Evolutionary conservation across 1,140 invertebrate genomes (phyloP).

Genomic region (Hypothenemus hampei): DNA sequence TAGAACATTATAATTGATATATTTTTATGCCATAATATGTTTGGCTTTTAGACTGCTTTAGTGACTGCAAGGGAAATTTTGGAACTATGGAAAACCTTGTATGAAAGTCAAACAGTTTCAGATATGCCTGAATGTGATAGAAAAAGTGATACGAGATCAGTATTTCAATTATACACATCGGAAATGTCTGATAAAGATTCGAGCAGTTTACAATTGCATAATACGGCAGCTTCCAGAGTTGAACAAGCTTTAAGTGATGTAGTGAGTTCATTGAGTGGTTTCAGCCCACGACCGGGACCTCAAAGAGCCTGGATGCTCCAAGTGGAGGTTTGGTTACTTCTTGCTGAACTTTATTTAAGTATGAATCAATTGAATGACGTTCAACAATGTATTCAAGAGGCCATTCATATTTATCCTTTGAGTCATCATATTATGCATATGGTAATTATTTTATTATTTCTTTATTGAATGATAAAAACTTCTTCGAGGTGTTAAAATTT

Average conservation of each 20-base stretch:
- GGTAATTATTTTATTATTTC: too few species aligned
- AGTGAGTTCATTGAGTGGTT: conserved; percentile 75
- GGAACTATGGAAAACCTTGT: conserved; percentile 76
- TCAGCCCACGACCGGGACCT: conserved; percentile 67
- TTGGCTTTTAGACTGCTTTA: conserved; percentile 53
- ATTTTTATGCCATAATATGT: background rate
- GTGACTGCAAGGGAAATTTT: conserved; percentile 85
- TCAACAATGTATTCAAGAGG: conserved; percentile 81
- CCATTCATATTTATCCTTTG: conserved; percentile 77
- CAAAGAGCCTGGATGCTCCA: conserved; percentile 73
- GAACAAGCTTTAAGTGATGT: conserved; percentile 90
- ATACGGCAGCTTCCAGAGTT: conserved; percentile 73
- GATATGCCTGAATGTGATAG: conserved; percentile 60
- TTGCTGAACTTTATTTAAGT: conserved; percentile 81
- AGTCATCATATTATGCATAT: conserved; percentile 91
- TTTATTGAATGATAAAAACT: too few species aligned
- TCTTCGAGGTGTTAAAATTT: too few species aligned
- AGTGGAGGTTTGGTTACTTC: conserved; percentile 80
- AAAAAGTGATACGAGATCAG: conserved; percentile 64
- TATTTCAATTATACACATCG: conserved; percentile 66
- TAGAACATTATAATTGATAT: conserved; percentile 7
- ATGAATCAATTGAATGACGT: conserved; percentile 76
- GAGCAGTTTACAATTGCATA: conserved; percentile 74
- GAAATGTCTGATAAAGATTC: conserved; percentile 83
- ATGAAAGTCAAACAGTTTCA: conserved; percentile 62